Evolutionary conservation across 2,113 vertebrate species (phyloP), one percentile per base, ranked within the genome.

Genomic region (Eubucco bourcierii): DNA sequence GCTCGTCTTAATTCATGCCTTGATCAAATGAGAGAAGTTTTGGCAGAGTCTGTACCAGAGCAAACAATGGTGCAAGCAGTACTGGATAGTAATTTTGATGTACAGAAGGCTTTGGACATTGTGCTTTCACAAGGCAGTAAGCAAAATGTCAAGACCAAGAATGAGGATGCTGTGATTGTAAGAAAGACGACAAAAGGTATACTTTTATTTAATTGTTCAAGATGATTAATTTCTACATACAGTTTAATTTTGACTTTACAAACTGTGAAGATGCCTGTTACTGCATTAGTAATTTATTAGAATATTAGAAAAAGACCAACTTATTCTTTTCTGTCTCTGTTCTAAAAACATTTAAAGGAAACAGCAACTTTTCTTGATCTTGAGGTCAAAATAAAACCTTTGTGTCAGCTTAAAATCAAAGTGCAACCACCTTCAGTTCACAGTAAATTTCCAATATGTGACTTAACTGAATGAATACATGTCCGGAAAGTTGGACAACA

Each of bases 1-100:
- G 99, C 98, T 61, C 98, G 96, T 93, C 98, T 99, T 92, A 98
- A 98, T 97, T 99, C 99, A 21, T 99, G 99, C 96, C 98, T 99
- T 97, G 99, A 99, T 95, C 98, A 99, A 78, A 99, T 99, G 99
- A 98, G 98, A 94, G 96, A 99, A 77, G 98, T 99, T 66, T 96
- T 99, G 81, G 98, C 99, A 91, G 99, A 99, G 52, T 95, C 98
- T 14, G 77, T 99, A 76, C 97, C 98, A 27, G 99, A 99, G 64
- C 98, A 98, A 27, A 87, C 97, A 60, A 96, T 99, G 96, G 98
- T 97, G 83, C 97, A 99, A 96, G 98, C 98, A 53, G 97, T 98
- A 56, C 93, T 99, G 85, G 98, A 95, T 80, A 98, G 97, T 94
- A 97, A 98, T 87, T 99, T 98, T 88, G 98, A 99, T 96, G 97